Evolutionary conservation across 2,888 invertebrate species (phyloP).

Genomic region (Drosophila hamatofila): DNA sequence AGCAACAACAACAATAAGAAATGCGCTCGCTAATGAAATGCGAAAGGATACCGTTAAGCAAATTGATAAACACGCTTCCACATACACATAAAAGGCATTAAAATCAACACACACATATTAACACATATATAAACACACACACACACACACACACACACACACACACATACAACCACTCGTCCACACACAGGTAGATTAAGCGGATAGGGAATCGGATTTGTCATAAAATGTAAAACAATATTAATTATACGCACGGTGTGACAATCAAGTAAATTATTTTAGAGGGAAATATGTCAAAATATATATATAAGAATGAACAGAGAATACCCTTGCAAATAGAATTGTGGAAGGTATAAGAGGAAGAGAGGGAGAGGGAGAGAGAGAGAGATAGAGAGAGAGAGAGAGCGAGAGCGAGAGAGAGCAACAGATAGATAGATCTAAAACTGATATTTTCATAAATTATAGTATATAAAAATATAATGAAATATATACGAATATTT

Average conservation of each 20-base stretch:
- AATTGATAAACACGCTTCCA: conserved; percentile 57
- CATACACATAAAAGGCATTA: conserved; percentile 2
- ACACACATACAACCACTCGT: conserved; percentile 1
- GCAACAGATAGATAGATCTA: too few relatives aligned
- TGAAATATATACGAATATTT: too few relatives aligned
- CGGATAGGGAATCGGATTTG: background rate
- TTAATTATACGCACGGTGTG: conserved; percentile 69
- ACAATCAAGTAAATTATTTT: conserved; percentile 31
- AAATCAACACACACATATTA: conserved; percentile 9
- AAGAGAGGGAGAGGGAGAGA: background rate
- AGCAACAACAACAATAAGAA: conserved; percentile 23
- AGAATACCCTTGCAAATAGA: conserved; percentile 21
- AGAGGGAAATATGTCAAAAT: background rate
- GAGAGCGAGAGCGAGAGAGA: too few relatives aligned
- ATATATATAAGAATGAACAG: background rate
- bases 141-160: background rate
- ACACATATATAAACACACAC: background rate
- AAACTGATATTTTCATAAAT: too few relatives aligned
- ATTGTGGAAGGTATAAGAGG: background rate
- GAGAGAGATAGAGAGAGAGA: too few relatives aligned
- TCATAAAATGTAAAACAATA: conserved; percentile 55
- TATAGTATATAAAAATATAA: too few relatives aligned
- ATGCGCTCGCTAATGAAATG: conserved; percentile 27
- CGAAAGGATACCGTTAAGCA: conserved; percentile 45
- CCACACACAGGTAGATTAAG: background rate